A percentile compares a stretch with the other conserved stretches of the same genome.
These are phyloP conservation scores for Platycheirus albimanus DNA, from an alignment of 2,888 invertebrate genomes.

Conservation along the genomic window DNA sequence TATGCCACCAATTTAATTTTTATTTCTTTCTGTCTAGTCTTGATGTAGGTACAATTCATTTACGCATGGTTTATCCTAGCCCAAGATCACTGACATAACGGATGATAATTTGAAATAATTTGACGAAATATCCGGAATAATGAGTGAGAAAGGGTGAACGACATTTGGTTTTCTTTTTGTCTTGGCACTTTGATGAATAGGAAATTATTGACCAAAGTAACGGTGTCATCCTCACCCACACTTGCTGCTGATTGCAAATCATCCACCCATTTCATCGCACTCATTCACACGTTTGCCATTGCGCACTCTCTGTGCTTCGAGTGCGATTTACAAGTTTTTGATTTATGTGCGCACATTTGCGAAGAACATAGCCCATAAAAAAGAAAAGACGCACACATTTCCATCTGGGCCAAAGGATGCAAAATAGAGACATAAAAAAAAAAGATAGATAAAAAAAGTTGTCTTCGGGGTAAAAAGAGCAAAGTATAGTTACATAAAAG, in stretches of 20 bases:
- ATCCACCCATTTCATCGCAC: conserved; percentile 21
- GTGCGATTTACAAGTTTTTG: conserved; percentile 60
- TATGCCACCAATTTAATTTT: too few species aligned
- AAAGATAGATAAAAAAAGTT: conserved; percentile 32
- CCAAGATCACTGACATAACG: conserved; percentile 12
- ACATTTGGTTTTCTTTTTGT: neutral
- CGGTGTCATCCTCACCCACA: neutral
- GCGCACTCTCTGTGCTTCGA: neutral
- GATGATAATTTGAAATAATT: conserved; percentile 19
- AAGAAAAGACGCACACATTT: conserved; percentile 57
- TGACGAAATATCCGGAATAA: conserved; percentile 11
- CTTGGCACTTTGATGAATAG: neutral
- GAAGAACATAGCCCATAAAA: conserved; percentile 53
- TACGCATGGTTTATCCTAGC: neutral
- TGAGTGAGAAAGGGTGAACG: conserved; percentile 10
- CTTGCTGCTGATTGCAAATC: neutral
- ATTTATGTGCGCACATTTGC: conserved; percentile 70
- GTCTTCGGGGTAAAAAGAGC: conserved; percentile 42
- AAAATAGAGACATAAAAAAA: conserved; percentile 63
- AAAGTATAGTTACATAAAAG: conserved; percentile 35
- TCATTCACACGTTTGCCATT: conserved; percentile 38
- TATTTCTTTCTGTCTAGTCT: too few species aligned
- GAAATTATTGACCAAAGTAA: conserved; percentile 4
- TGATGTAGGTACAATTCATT: too few species aligned
- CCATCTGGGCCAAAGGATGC: conserved; percentile 70